Percentiles rank a stretch among this genome's conserved stretches.
These are phyloP conservation scores for Sthenelais limicola DNA, from an alignment of 2,888 invertebrate genomes.

Conservation along the genomic window DNA sequence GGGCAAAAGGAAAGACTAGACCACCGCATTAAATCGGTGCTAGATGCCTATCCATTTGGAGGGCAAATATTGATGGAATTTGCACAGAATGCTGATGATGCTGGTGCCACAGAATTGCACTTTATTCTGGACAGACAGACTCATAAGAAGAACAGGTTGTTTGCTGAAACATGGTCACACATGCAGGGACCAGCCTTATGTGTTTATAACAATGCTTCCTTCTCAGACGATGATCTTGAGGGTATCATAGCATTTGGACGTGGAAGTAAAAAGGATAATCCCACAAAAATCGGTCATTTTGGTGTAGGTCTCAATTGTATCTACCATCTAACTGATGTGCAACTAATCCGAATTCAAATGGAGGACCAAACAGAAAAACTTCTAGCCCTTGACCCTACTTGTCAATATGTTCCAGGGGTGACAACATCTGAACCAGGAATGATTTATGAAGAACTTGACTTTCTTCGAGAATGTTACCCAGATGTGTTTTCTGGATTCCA, in stretches of 20 bases:
- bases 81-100: not conserved
- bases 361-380: not conserved
- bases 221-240: not conserved
- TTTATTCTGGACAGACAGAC: not conserved
- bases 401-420: not conserved
- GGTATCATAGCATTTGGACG: not conserved
- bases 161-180: constrained; percentile 1
- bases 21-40: not conserved
- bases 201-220: not conserved
- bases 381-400: not conserved
- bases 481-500: not conserved
- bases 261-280: not conserved
- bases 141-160: not conserved
- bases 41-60: not conserved
- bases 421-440: not conserved
- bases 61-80: not conserved
- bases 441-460: not conserved
- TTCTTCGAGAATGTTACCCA: not conserved
- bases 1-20: not conserved
- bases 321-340: constrained; percentile 11
- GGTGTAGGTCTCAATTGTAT: not conserved
- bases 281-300: not conserved
- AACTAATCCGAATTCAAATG: not conserved
- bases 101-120: constrained; percentile 12
- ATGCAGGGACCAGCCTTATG: constrained; percentile 12